Conservation (phyloP, 2,797 vertebrate genomes). For the Galagoides demidoff region DNA sequence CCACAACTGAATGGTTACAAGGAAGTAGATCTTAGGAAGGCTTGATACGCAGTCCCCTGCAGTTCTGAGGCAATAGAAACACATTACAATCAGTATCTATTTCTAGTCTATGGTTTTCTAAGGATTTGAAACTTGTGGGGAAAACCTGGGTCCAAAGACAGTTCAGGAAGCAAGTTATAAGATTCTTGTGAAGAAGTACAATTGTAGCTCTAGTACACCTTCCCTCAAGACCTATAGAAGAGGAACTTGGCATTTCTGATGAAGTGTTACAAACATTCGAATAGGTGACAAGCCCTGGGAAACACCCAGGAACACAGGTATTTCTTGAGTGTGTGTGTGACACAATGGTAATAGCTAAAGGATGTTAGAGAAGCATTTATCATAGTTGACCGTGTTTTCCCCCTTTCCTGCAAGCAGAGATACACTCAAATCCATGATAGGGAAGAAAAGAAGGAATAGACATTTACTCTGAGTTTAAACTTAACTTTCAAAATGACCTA, state of each 20-base stretch:
- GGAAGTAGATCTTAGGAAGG: not conserved
- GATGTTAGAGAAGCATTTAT: not conserved
- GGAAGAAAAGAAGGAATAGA: not conserved
- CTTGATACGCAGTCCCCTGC: not conserved
- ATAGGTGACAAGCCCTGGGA: not conserved
- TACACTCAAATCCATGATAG: not conserved
- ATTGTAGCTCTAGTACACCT: not conserved
- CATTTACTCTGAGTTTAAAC: not conserved
- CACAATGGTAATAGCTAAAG: not conserved
- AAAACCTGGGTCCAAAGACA: not conserved
- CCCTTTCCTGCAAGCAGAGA: not conserved
- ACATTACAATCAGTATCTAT: not conserved
- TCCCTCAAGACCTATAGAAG: not conserved
- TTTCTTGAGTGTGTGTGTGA: not conserved
- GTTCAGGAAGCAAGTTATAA: not conserved
- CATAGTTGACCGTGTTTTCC: not conserved
- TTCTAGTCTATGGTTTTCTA: not conserved
- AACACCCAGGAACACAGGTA: not conserved
- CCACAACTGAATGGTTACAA: not conserved
- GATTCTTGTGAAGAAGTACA: not conserved
- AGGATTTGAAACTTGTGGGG: not conserved
- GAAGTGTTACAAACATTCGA: not conserved
- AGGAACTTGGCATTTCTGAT: not conserved
- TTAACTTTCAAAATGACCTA: not conserved
- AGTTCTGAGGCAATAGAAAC: not conserved